phyloP scores from a whole-genome alignment of 2,113 vertebrate genomes.

The Propithecus coquereli region DNA sequence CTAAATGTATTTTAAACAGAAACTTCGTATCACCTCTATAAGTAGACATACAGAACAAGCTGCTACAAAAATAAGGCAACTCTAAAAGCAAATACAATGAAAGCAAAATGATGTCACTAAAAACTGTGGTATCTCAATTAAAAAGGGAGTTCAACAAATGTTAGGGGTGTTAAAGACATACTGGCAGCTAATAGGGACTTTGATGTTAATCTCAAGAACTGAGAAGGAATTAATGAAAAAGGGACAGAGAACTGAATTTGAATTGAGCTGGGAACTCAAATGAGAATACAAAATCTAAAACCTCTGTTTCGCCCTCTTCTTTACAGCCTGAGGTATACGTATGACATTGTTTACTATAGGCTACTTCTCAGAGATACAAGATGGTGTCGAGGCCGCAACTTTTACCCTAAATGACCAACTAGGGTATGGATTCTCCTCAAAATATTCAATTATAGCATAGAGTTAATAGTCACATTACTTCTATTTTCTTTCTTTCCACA shows the following conservation, averaged over 20 bases:
- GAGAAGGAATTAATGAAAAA: background rate
- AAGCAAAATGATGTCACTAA: constrained; percentile 25
- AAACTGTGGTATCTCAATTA: background rate
- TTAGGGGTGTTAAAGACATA: background rate
- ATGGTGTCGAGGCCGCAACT: background rate
- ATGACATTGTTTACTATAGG: background rate
- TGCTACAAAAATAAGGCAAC: background rate
- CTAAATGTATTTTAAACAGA: background rate
- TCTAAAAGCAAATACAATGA: constrained; percentile 36
- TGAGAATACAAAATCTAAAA: background rate
- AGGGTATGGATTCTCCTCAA: background rate
- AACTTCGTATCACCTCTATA: background rate
- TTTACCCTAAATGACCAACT: background rate
- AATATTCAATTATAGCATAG: background rate
- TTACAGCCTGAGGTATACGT: rapidly evolving
- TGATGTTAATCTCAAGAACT: background rate
- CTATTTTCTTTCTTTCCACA: background rate
- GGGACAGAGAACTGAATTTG: background rate
- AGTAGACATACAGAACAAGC: background rate
- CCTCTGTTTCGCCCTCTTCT: background rate
- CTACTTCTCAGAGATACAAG: background rate
- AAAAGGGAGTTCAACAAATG: background rate
- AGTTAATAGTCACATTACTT: background rate
- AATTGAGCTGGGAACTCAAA: background rate
- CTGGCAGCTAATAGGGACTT: background rate